Percentiles rank a stretch among this genome's conserved stretches.
Conservation (phyloP, 2,888 invertebrate genomes). For the Heliconius erato region DNA sequence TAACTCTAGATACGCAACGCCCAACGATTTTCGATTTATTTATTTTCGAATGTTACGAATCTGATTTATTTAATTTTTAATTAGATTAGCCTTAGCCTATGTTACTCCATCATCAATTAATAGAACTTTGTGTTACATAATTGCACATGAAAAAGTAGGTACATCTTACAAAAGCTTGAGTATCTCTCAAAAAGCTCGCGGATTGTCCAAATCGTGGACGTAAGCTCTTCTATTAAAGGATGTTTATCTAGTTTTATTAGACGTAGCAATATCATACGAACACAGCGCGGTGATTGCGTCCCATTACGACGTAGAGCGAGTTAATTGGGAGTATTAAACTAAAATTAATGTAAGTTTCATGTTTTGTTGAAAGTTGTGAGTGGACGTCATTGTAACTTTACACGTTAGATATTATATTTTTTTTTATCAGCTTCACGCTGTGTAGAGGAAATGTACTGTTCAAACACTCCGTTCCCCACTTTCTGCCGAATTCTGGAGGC, state of each 20-base stretch:
- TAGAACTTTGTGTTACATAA: no score
- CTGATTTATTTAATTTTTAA: no score
- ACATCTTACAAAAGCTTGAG: not conserved
- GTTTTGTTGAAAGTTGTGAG: constrained; percentile 52
- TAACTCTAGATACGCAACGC: no score
- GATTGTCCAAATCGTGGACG: not conserved
- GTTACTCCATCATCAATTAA: no score
- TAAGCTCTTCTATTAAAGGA: not conserved
- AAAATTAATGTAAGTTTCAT: constrained; percentile 54
- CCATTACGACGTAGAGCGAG: constrained; percentile 47
- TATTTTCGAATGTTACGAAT: no score
- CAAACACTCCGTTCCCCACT: no score
- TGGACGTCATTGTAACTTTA: constrained; percentile 51
- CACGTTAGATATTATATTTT: constrained; percentile 30
- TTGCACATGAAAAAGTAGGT: no score
- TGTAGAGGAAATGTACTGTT: no score
- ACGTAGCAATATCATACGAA: constrained; percentile 29
- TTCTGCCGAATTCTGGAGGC: no score
- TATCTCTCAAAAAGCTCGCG: not conserved
- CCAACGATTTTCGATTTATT: no score
- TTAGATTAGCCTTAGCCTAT: no score
- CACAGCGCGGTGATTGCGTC: constrained; percentile 46
- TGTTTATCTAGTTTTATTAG: constrained; percentile 24
- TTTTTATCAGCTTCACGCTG: no score
- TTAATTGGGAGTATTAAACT: constrained; percentile 54